Conservation (phyloP, 2,888 invertebrate genomes). For the Gisinianus flammeolus region DNA sequence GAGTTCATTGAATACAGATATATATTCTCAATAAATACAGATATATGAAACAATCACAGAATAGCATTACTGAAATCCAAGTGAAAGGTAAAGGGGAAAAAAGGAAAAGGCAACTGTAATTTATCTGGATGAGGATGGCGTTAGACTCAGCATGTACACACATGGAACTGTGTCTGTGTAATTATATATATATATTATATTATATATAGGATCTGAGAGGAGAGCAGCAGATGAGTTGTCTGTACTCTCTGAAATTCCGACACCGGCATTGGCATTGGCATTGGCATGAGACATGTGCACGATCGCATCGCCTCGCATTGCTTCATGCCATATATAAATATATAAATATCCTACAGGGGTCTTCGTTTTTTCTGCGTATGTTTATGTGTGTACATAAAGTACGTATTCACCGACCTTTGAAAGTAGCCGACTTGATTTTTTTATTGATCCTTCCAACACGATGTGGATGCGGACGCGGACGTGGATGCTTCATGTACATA, state of each 20-base stretch:
- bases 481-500: background rate
- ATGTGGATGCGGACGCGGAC: no score
- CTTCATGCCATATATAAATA: conserved; percentile 18
- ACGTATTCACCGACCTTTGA: background rate
- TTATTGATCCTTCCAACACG: background rate
- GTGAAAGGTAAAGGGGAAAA: background rate
- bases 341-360: conserved; percentile 13
- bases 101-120: background rate
- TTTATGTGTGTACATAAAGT: background rate
- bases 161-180: background rate
- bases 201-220: background rate
- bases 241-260: background rate
- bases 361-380: background rate
- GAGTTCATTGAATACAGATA: no score
- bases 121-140: no score
- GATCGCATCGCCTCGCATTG: background rate
- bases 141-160: background rate
- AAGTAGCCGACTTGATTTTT: background rate
- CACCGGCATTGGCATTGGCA: background rate
- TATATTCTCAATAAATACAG: no score
- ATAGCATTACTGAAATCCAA: no score
- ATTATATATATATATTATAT: background rate
- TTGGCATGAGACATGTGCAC: no score
- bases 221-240: no score
- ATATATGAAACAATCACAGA: no score